Evolutionary conservation across 2,797 vertebrate genomes (phyloP).

Genomic region (Sardinella longiceps): DNA sequence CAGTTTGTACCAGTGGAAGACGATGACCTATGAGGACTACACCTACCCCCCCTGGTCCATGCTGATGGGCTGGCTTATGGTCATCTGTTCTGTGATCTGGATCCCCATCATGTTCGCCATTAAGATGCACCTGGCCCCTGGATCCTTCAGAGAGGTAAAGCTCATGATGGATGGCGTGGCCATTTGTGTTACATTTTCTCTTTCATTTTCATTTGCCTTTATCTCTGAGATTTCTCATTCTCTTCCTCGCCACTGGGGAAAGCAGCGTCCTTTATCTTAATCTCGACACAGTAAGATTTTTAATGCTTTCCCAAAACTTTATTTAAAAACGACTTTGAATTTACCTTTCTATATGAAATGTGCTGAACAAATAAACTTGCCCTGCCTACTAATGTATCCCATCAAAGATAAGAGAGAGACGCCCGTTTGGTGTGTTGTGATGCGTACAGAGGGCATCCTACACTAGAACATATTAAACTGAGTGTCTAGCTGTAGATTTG

Average conservation of each 20-base stretch:
- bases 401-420: not conserved
- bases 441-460: not conserved
- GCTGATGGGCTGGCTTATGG: slow-evolving; percentile 96
- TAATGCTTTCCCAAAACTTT: not conserved
- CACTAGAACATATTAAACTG: not conserved
- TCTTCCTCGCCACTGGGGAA: not conserved
- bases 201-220: not conserved
- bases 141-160: slow-evolving; percentile 90
- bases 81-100: slow-evolving; percentile 96
- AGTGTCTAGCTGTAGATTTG: not conserved
- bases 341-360: not conserved
- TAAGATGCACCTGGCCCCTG: slow-evolving; percentile 96
- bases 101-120: slow-evolving; percentile 98
- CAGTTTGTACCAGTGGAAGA: slow-evolving; percentile 97
- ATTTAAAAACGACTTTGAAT: not conserved
- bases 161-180: not conserved
- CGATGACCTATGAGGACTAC: slow-evolving; percentile 94
- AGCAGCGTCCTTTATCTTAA: not conserved
- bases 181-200: not conserved
- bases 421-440: not conserved
- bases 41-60: slow-evolving; percentile 98
- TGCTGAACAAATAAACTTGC: not conserved
- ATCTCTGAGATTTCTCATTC: not conserved
- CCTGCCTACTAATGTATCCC: not conserved
- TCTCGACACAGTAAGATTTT: not conserved